Base-by-base conservation (phyloP, 2,113 vertebrate genomes). In the Symphodus melops region DNA sequence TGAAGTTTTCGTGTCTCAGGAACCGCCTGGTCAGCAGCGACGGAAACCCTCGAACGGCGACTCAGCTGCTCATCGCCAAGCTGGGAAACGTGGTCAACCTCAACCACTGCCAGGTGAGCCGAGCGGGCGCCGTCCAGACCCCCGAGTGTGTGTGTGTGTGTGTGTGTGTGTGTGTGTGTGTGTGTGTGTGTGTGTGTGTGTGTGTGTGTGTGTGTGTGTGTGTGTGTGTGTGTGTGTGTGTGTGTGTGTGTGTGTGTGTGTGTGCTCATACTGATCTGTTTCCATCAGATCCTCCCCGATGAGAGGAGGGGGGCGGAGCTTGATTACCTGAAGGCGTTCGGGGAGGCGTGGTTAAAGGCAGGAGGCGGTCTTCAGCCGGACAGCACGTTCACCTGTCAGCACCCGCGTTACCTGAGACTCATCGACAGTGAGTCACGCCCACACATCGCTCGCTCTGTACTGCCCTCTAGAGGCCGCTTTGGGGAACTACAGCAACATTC, bases 261-360 rank as follows among this genome's bases (percentile, higher is more conserved):
- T 61, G n/a, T 25, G 58, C 3, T 0, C 2, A 1, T 7, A 37
- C 44, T 72, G 51, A 81, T 21, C 9, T 5, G 19, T 56, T 80
- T 48, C 33, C 51, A 51, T 66, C 79, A 99, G 98, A 90, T 99
- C 60, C 28, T 60, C 2, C 82, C 86, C 0, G 91, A 94, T 3
- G 97, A 98, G 62, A 85, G 97, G 78, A 94, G 75, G 71, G 96
- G 96, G 68, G 96, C 98, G 11, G 98, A 99, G 92, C 94, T 97
- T 0, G 98, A 98, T 78, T 99, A 99, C 88, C 92, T 95, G 9
- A 99, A 96, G 90, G 94, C 94, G 87, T 99, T 96, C 70, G 97
- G 97, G 2, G 90, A 79, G 2, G 95, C 94, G 19, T 99, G 98
- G 98, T 84, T 96, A 61, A 89, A 92, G 80, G 94, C 96, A 0